Conservation (phyloP, 2,888 invertebrate genomes). For the Agrotis clavis region DNA sequence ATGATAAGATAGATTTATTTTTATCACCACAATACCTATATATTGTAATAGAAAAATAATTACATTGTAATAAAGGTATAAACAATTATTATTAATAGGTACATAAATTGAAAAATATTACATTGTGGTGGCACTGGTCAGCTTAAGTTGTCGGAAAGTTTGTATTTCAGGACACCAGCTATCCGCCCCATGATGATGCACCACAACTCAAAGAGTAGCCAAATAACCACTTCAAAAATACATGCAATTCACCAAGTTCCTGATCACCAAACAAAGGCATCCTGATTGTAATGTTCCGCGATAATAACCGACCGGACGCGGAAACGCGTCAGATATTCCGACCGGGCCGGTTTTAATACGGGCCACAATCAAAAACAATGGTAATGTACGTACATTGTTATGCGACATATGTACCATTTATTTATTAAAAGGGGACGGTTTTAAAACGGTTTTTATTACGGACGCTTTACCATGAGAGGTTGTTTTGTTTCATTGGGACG, state of each 20-base stretch:
- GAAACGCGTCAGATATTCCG: slow-evolving; percentile 69
- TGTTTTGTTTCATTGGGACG: slow-evolving; percentile 25
- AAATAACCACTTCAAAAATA: slow-evolving; percentile 43
- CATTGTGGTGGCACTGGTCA: too few species aligned
- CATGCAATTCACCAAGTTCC: slow-evolving; percentile 45
- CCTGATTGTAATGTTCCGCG: slow-evolving; percentile 68
- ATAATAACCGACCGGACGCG: slow-evolving; percentile 66
- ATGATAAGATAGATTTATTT: too few species aligned
- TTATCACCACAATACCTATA: too few species aligned
- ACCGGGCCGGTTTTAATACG: slow-evolving; percentile 66
- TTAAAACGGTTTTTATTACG: slow-evolving; percentile 58
- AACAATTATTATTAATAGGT: too few species aligned
- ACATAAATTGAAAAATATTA: too few species aligned
- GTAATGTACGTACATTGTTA: slow-evolving; percentile 67
- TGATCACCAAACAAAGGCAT: slow-evolving; percentile 64
- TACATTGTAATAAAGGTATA: too few species aligned
- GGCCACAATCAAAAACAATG: slow-evolving; percentile 69
- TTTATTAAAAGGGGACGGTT: slow-evolving; percentile 60
- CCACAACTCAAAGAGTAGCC: neutral
- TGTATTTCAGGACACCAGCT: too few species aligned
- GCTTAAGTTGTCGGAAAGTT: too few species aligned
- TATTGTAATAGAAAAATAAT: too few species aligned
- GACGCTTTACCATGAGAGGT: slow-evolving; percentile 44
- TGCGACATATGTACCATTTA: slow-evolving; percentile 68
- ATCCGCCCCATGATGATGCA: too few species aligned